Conservation (phyloP, 2,113 vertebrate species). For the Lagopus muta region DNA sequence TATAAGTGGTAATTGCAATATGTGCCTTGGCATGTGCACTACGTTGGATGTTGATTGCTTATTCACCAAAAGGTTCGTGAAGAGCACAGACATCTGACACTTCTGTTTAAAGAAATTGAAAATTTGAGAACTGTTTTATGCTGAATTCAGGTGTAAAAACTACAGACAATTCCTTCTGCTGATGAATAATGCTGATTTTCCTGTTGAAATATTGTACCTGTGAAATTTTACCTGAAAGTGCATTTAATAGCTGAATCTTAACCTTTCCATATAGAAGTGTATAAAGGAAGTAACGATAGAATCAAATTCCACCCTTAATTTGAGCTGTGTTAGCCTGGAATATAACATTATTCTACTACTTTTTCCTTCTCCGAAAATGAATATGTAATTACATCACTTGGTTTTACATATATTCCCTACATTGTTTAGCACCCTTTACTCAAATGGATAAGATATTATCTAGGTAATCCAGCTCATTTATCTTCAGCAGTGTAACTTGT, state of each 20-base stretch:
- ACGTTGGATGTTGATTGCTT: neutral
- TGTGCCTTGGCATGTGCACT: neutral
- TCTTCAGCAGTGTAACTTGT: conserved; percentile 7
- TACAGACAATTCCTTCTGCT: neutral
- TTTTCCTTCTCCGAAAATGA: neutral
- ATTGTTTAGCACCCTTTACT: conserved; percentile 3
- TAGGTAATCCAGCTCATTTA: conserved; percentile 2
- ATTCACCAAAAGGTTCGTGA: neutral
- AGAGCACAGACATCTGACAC: neutral
- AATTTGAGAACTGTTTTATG: neutral
- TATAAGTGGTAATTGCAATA: neutral
- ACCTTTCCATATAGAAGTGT: neutral
- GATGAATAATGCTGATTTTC: neutral
- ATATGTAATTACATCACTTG: neutral
- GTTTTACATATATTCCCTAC: conserved; percentile 13
- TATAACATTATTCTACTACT: conserved; percentile 20
- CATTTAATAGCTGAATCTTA: conserved; percentile 31
- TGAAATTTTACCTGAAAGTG: conserved; percentile 11
- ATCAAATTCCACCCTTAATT: conserved; percentile 41
- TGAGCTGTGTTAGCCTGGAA: neutral
- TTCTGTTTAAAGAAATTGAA: neutral
- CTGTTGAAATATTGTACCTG: neutral
- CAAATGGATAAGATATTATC: neutral
- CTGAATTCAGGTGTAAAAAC: neutral
- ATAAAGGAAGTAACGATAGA: conserved; percentile 34